Percentiles rank a stretch among this genome's conserved stretches.
Evolutionary conservation across 2,888 invertebrate genomes (phyloP).

Genomic region (Eristalis pertinax): DNA sequence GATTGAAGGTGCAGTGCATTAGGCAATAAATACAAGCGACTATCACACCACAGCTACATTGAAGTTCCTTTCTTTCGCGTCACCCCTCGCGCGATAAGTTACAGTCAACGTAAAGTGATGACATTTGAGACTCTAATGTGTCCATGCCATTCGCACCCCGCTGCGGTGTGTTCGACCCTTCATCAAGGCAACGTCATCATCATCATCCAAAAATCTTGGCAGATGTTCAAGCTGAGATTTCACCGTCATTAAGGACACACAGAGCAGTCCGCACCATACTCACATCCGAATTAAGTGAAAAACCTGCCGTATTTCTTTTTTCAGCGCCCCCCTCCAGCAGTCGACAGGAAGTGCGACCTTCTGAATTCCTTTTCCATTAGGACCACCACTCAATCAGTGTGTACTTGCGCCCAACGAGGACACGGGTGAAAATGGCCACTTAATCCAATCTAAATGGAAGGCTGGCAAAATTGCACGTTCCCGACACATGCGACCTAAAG

Average conservation of each 20-base stretch:
- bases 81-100: conserved; percentile 6
- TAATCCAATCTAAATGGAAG: conserved; percentile 72
- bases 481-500: conserved; percentile 26
- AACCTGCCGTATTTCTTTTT: conserved; percentile 44
- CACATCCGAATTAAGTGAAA: conserved; percentile 35
- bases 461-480: conserved; percentile 49
- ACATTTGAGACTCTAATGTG: conserved; percentile 56
- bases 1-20: no score
- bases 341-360: conserved; percentile 66
- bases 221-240: conserved; percentile 71
- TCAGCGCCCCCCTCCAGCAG: background rate
- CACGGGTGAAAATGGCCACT: conserved; percentile 69
- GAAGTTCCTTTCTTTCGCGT: background rate
- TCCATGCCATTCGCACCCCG: conserved; percentile 48
- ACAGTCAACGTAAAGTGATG: conserved; percentile 38
- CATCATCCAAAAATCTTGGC: conserved; percentile 63
- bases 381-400: conserved; percentile 58
- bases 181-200: conserved; percentile 33
- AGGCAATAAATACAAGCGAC: no score
- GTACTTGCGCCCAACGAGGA: conserved; percentile 52
- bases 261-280: conserved; percentile 36
- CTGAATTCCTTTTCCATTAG: conserved; percentile 70
- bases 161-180: conserved; percentile 12
- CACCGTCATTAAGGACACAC: conserved; percentile 56
- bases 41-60: background rate